Evolutionary conservation across 2,113 vertebrate genomes (phyloP).

Genomic region (Peromyscus maniculatus): DNA sequence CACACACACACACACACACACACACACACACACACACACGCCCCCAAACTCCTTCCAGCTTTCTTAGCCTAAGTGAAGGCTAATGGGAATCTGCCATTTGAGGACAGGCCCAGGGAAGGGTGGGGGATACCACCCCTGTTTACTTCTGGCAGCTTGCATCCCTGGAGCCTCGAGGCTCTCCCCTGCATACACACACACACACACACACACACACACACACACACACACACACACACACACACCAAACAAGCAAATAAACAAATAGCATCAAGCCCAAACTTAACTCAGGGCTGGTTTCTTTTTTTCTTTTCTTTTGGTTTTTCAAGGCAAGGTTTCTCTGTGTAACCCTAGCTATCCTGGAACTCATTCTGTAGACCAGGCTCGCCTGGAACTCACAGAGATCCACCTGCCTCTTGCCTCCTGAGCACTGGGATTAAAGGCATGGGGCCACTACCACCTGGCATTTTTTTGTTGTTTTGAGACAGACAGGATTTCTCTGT

Average conservation of each 20-base stretch:
- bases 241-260: too few relatives aligned
- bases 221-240: too few relatives aligned
- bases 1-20: too few relatives aligned
- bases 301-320: too few relatives aligned
- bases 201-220: too few relatives aligned
- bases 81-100: background rate
- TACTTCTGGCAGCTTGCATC: background rate
- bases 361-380: too few relatives aligned
- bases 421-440: background rate
- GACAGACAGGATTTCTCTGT: background rate
- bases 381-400: background rate
- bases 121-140: accelerated
- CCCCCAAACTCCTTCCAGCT: background rate
- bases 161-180: too few relatives aligned
- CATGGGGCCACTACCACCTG: background rate
- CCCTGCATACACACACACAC: too few relatives aligned
- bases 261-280: too few relatives aligned
- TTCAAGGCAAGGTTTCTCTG: background rate
- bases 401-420: background rate
- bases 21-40: background rate
- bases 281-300: too few relatives aligned
- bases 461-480: background rate
- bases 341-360: too few relatives aligned
- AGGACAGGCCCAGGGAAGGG: background rate
- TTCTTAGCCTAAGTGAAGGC: background rate